Percentiles rank a stretch among this genome's conserved stretches.
These are phyloP conservation scores for Hypotaenidia philippensis DNA, from an alignment of 2,797 vertebrate genomes.

Conservation along the genomic window DNA sequence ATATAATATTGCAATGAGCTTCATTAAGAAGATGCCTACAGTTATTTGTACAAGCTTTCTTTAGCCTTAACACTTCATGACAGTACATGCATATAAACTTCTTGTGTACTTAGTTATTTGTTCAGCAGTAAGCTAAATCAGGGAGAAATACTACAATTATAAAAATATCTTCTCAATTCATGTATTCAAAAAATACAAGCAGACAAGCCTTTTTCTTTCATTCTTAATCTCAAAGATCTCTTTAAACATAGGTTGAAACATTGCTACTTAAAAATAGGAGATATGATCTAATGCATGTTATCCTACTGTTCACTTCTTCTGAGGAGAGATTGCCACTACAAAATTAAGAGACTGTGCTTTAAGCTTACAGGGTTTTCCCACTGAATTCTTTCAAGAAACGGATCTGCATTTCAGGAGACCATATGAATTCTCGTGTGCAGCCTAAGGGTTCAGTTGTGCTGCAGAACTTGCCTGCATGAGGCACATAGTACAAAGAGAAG, in stretches of 20 bases:
- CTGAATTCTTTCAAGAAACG: background rate
- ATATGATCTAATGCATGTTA: background rate
- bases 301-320: background rate
- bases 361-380: background rate
- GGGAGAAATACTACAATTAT: background rate
- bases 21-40: conserved; percentile 30
- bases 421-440: background rate
- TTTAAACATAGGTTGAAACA: background rate
- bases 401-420: background rate
- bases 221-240: background rate
- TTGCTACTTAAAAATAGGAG: background rate
- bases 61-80: background rate
- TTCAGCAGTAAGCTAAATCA: background rate
- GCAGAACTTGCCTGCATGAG: background rate
- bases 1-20: background rate
- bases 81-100: background rate
- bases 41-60: conserved; percentile 21
- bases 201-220: background rate
- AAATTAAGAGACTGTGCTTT: background rate
- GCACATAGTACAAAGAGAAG: background rate
- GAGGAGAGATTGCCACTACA: background rate
- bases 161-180: background rate
- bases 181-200: background rate
- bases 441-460: background rate
- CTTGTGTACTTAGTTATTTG: background rate